Evolutionary conservation across 2,797 vertebrate species (phyloP).

Genomic region (Epinephelus malabaricus): DNA sequence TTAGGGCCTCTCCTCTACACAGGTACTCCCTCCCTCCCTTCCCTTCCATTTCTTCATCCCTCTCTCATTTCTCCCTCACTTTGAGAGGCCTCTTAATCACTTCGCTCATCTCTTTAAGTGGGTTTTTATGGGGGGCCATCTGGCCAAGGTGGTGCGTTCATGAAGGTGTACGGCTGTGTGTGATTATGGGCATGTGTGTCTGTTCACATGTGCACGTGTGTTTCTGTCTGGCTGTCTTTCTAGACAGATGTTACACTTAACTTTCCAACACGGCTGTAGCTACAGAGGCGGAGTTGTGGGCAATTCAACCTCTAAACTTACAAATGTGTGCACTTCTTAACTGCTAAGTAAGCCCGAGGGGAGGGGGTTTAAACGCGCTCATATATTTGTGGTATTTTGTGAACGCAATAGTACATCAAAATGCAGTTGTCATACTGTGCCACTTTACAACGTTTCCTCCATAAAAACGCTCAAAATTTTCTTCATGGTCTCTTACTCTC

Average conservation of each 20-base stretch:
- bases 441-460: slow-evolving; percentile 49
- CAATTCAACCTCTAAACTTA: slow-evolving; percentile 63
- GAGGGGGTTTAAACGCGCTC: slow-evolving; percentile 9
- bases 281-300: slow-evolving; percentile 61
- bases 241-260: slow-evolving; percentile 79
- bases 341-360: slow-evolving; percentile 40
- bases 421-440: slow-evolving; percentile 64
- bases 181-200: slow-evolving; percentile 77
- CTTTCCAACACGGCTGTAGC: slow-evolving; percentile 61
- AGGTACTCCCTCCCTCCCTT: slow-evolving; percentile 74
- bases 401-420: slow-evolving; percentile 51
- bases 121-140: slow-evolving; percentile 87
- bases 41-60: slow-evolving; percentile 77
- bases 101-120: slow-evolving; percentile 88
- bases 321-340: slow-evolving; percentile 57
- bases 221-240: slow-evolving; percentile 68
- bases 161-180: slow-evolving; percentile 78
- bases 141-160: slow-evolving; percentile 85
- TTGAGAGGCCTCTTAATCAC: slow-evolving; percentile 86
- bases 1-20: slow-evolving; percentile 78
- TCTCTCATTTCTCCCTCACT: slow-evolving; percentile 81
- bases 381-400: slow-evolving; percentile 31
- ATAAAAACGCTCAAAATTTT: slow-evolving; percentile 48
- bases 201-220: slow-evolving; percentile 67
- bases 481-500: slow-evolving; percentile 66